A percentile compares a stretch with the other conserved stretches of the same genome.
Conservation (phyloP, 2,113 vertebrate genomes). For the Apteryx mantelli region DNA sequence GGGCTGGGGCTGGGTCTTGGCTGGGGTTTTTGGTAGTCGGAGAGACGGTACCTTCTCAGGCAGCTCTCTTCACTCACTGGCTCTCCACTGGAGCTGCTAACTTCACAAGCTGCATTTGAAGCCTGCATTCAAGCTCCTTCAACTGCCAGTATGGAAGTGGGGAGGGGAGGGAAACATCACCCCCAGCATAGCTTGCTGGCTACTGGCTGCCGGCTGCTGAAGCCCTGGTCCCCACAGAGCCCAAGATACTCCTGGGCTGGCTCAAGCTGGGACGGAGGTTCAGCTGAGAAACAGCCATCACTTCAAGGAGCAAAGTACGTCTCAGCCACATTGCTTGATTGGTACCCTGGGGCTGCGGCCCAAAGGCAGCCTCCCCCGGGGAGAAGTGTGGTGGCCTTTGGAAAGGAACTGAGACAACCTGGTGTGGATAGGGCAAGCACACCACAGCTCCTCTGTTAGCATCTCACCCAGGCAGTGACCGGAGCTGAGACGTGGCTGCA, state of each 20-base stretch:
- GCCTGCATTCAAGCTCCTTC: not conserved
- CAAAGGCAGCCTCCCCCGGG: fast-evolving
- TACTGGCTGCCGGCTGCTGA: not conserved
- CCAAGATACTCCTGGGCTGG: not conserved
- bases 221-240: not conserved
- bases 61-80: not conserved
- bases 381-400: fast-evolving
- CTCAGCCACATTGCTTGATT: fast-evolving
- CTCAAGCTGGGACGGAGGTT: not conserved
- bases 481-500: not conserved
- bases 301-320: not conserved
- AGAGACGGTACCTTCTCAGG: not conserved
- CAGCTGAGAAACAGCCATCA: not conserved
- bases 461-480: not conserved
- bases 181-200: not conserved
- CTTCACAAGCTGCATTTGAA: not conserved
- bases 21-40: not conserved
- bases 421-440: not conserved
- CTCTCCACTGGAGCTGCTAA: not conserved
- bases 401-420: not conserved
- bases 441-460: not conserved
- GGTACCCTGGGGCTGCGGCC: not conserved
- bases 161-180: not conserved
- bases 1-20: too few species aligned
- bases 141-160: not conserved